These are phyloP conservation scores for Anguilla marmorata DNA, from an alignment of 2,797 vertebrate species.

Conservation along the genomic window DNA sequence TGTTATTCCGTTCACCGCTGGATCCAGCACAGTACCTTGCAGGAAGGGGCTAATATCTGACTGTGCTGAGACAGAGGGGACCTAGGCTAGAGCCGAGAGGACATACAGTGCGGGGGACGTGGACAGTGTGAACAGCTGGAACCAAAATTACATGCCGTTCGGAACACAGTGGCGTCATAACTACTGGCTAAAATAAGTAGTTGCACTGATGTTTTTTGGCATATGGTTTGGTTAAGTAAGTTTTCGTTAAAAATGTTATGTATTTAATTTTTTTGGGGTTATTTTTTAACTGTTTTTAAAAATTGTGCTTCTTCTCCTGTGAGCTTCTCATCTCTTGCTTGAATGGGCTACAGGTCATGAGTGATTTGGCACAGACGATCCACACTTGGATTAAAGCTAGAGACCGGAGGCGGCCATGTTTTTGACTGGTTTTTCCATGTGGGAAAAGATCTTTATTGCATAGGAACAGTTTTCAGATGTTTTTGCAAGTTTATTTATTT, in stretches of 20 bases:
- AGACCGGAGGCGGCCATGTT: not conserved
- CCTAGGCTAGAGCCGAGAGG: not conserved
- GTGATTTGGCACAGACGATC: conserved; percentile 32
- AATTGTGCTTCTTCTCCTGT: not conserved
- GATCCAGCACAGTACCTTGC: not conserved
- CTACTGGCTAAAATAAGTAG: too few relatives aligned
- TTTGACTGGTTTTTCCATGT: conserved; percentile 14
- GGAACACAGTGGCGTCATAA: too few relatives aligned
- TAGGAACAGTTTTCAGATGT: conserved; percentile 20
- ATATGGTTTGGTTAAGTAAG: not conserved
- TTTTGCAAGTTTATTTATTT: not conserved
- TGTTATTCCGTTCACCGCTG: not conserved
- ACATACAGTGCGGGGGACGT: too few relatives aligned
- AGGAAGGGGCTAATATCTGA: not conserved
- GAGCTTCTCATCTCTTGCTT: conserved; percentile 18
- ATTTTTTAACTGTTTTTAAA: not conserved
- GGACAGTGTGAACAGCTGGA: too few relatives aligned
- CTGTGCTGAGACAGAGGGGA: not conserved
- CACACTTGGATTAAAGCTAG: conserved; percentile 34
- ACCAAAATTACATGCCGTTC: too few relatives aligned
- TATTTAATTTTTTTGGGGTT: not conserved
- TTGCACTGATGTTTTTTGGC: not conserved
- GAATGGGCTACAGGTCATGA: conserved; percentile 31
- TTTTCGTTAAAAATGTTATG: too few relatives aligned
- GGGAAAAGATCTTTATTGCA: conserved; percentile 21